A percentile compares a stretch with the other conserved stretches of the same genome.
phyloP scores from a whole-genome alignment of 2,888 invertebrate species.

The Bellardia bayeri region DNA sequence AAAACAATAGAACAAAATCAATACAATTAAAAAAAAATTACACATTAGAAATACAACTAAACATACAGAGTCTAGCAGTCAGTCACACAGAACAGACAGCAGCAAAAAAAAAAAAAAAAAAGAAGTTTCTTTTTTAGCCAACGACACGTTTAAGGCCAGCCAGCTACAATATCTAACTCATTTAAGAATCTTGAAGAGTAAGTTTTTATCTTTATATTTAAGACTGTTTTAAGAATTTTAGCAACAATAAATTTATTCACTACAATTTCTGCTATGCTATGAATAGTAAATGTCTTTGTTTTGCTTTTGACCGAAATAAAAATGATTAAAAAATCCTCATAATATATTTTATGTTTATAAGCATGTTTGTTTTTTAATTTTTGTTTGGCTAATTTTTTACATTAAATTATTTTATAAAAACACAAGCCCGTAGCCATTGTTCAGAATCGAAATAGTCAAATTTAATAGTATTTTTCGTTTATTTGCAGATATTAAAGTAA shows the following conservation, averaged over 20 bases:
- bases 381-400: conserved; percentile 9
- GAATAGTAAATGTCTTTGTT: conserved; percentile 20
- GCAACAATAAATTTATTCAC: background rate
- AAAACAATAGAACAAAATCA: conserved; percentile 1
- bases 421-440: too few relatives aligned
- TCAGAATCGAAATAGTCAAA: too few relatives aligned
- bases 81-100: background rate
- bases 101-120: background rate
- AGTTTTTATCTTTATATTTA: background rate
- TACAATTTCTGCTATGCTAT: background rate
- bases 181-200: background rate
- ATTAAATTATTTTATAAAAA: background rate
- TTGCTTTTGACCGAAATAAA: background rate
- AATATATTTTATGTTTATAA: background rate
- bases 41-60: conserved; percentile 1
- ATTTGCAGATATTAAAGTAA: background rate
- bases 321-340: background rate
- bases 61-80: background rate
- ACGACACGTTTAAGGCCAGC: conserved; percentile 4
- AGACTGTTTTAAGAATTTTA: conserved; percentile 2
- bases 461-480: background rate
- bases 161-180: background rate
- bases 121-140: too few relatives aligned
- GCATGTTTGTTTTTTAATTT: background rate
- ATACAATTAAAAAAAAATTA: conserved; percentile 1